Conservation (phyloP, 2,888 invertebrate genomes). For the Hypena proboscidalis region DNA sequence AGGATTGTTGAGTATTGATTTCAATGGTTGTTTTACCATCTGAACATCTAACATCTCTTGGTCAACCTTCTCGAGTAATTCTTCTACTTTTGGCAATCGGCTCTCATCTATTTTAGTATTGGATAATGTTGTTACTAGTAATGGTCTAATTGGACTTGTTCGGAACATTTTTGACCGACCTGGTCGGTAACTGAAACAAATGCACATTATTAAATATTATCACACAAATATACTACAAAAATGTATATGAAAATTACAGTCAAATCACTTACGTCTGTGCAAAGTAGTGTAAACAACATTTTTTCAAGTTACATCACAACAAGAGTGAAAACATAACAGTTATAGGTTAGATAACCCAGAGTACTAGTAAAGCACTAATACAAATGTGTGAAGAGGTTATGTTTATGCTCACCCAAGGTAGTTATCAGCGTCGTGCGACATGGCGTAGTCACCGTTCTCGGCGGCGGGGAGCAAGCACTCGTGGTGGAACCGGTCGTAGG, state of each 20-base stretch:
- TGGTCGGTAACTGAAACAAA: conserved; percentile 62
- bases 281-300: conserved; percentile 14
- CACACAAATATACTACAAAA: too few species aligned
- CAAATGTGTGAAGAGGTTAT: conserved; percentile 50
- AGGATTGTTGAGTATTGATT: conserved; percentile 80
- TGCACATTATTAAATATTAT: not conserved
- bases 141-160: conserved; percentile 68
- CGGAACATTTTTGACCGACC: conserved; percentile 69
- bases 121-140: conserved; percentile 70
- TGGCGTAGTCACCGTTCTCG: conserved; percentile 78
- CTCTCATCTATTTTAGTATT: conserved; percentile 73
- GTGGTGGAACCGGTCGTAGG: conserved; percentile 63
- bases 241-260: too few species aligned
- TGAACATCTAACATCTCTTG: conserved; percentile 75
- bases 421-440: conserved; percentile 70
- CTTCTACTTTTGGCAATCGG: conserved; percentile 77
- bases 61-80: conserved; percentile 75
- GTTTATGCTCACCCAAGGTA: conserved; percentile 65
- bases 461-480: conserved; percentile 72
- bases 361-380: conserved; percentile 23
- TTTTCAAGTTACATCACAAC: conserved; percentile 11
- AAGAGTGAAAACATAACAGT: conserved; percentile 4
- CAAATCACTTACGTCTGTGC: not conserved
- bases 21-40: conserved; percentile 71
- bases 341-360: conserved; percentile 19